These are phyloP conservation scores for Muscicapa comitata DNA, from an alignment of 2,797 vertebrate species.

Conservation along the genomic window DNA sequence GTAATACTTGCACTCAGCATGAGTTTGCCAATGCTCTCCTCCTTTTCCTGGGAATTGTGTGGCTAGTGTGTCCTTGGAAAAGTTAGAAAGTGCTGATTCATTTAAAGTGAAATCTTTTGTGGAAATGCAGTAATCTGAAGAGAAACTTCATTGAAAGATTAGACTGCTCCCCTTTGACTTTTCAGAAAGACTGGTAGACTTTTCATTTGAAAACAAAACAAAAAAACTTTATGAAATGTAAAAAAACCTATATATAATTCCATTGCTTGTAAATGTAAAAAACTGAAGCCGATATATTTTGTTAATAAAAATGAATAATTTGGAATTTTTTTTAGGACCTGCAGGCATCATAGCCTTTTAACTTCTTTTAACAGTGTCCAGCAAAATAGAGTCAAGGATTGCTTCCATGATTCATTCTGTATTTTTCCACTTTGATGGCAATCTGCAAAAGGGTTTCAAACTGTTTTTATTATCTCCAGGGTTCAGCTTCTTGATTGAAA, in stretches of 20 bases:
- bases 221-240: rapidly evolving
- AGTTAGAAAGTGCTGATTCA: neutral
- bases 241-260: rapidly evolving
- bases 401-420: neutral
- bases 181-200: neutral
- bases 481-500: neutral
- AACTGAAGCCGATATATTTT: neutral
- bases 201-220: neutral
- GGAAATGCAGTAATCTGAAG: neutral
- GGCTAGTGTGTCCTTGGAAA: neutral
- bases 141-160: neutral
- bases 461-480: neutral
- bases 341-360: neutral
- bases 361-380: neutral
- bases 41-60: neutral
- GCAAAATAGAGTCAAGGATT: neutral
- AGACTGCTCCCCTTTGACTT: neutral
- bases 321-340: neutral
- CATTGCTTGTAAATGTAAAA: neutral
- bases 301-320: neutral
- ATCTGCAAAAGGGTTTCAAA: neutral
- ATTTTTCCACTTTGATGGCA: neutral
- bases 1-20: neutral
- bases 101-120: neutral
- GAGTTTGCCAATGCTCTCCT: neutral